Evolutionary conservation across 2,113 vertebrate genomes (phyloP), one percentile per base, ranked within the genome.

Genomic region (Chaetorhynchus papuensis): DNA sequence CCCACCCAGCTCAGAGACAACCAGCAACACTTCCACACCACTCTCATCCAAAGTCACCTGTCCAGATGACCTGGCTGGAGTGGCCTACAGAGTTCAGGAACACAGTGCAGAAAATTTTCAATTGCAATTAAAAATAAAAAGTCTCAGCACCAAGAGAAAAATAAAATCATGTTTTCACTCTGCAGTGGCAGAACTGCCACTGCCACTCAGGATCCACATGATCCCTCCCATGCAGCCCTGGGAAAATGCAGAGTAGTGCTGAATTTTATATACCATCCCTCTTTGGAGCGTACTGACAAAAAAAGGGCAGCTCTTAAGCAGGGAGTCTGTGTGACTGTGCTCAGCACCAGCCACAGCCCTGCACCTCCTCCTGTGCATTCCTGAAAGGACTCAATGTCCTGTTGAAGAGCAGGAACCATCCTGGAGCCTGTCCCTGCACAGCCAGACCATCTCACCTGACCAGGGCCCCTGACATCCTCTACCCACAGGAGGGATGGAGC

Each of bases 321-420:
- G 12, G 45, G 44, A 81, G 31, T 50, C 19, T 69, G 27, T 0
- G 2, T 15, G 54, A 23, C 23, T 14, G 11, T 44, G 65, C 49
- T 61, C 39, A 19, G 3, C 27, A 26, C 5, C 21, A 64, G 57
- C 41, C 87, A 56, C 53, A 65, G 77, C 24, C 26, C 60, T 14
- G 16, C 16, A 14, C 1, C 68, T 69, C 61, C 47, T 69, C 41
- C 69, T 65, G 0, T 7, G 33, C 42, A 0, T 0, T 75, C 52
- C 89, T 78, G 66, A 28, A 21, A 89, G 68, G 68, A 26, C 9
- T 77, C 56, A 5, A 0, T 3, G 33, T 24, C 53, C 59, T 23
- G 18, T 0, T 20, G 59, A 74, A 28, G 1, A 52, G 42, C 53
- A 69, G 92, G 16, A 90, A 6, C 49, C 60, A n/a, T 6, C 56